These are phyloP conservation scores for Scomber colias DNA, from an alignment of 2,113 vertebrate species.

Conservation along the genomic window DNA sequence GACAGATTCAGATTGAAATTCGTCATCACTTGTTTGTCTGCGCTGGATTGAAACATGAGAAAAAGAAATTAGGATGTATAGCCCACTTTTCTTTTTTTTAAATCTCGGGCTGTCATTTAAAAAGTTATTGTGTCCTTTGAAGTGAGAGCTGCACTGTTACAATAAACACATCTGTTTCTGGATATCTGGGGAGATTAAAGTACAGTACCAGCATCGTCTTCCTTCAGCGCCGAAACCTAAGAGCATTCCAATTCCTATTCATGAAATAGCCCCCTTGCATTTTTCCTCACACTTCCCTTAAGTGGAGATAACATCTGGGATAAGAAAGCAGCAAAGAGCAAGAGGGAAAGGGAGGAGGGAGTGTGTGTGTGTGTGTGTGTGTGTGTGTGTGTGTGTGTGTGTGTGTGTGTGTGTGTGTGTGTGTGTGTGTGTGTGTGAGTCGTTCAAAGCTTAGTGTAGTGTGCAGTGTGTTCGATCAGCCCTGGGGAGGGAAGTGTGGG, in stretches of 20 bases:
- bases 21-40: not conserved
- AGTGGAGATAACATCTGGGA: constrained; percentile 81
- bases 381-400: constrained; percentile 31
- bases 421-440: constrained; percentile 30
- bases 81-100: not conserved
- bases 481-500: constrained; percentile 66
- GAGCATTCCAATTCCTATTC: constrained; percentile 64
- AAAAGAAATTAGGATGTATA: not conserved
- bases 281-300: constrained; percentile 72
- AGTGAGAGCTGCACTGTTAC: not conserved
- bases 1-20: not conserved
- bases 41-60: not conserved
- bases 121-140: constrained; percentile 39
- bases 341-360: constrained; percentile 46
- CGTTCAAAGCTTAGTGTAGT: constrained; percentile 61
- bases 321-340: constrained; percentile 64
- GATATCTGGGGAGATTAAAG: constrained; percentile 52
- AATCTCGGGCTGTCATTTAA: not conserved
- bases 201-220: constrained; percentile 50
- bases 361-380: constrained; percentile 41
- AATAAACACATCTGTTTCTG: constrained; percentile 5
- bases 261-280: constrained; percentile 49
- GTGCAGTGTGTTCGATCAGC: constrained; percentile 65
- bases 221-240: constrained; percentile 23
- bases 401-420: constrained; percentile 31